Conservation (phyloP, 2,797 vertebrate genomes). For the Chiroxiphia lanceolata region DNA sequence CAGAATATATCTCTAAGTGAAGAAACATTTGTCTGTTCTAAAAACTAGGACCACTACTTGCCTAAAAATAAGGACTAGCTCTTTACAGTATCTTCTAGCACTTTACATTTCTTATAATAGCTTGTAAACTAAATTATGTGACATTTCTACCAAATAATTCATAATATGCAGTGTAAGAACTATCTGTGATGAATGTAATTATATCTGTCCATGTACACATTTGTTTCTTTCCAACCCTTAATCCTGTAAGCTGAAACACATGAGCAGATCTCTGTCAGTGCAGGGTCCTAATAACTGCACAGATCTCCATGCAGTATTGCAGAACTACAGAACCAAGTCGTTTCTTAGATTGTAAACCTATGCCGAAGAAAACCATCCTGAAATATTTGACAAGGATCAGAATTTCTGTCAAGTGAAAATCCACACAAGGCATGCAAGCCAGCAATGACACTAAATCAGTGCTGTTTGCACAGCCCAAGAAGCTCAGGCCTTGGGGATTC, state of each 20-base stretch:
- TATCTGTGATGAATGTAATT: not conserved
- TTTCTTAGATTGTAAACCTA: not conserved
- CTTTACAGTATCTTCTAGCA: not conserved
- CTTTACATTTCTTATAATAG: not conserved
- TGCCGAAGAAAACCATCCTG: not conserved
- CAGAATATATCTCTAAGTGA: not conserved
- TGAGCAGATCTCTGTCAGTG: not conserved
- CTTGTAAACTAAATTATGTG: not conserved
- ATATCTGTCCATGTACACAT: not conserved
- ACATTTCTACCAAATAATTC: not conserved
- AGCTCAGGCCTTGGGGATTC: not conserved
- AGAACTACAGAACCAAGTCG: not conserved
- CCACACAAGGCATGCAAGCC: not conserved
- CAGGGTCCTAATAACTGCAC: not conserved
- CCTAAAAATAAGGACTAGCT: not conserved
- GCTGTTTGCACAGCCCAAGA: not conserved
- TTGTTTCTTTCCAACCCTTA: not conserved
- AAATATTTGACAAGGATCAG: not conserved
- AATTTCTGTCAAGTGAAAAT: not conserved
- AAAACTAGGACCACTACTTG: not conserved
- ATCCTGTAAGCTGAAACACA: not conserved
- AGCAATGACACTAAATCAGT: not conserved
- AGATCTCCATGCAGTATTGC: not conserved
- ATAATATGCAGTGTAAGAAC: not conserved
- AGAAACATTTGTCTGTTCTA: not conserved